Percentiles rank a stretch among this genome's conserved stretches.
These are phyloP conservation scores for Poeciliopsis prolifica DNA, from an alignment of 2,113 vertebrate species.

Conservation along the genomic window DNA sequence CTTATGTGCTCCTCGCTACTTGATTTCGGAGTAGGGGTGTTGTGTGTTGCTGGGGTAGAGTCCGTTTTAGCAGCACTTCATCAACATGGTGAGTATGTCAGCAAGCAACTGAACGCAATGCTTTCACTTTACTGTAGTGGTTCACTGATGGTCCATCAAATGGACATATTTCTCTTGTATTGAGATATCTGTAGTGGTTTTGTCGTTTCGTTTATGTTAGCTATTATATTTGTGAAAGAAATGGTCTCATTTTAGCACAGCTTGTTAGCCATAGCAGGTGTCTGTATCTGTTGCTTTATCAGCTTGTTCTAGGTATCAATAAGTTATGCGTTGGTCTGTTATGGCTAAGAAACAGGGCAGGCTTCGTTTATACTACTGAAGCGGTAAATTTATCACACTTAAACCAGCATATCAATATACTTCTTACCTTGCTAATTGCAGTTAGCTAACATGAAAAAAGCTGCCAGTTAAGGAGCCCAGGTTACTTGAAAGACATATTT, in stretches of 20 bases:
- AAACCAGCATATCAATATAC: neutral
- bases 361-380: neutral
- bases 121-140: neutral
- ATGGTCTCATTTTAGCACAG: constrained; percentile 27
- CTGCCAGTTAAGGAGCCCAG: neutral
- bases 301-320: neutral
- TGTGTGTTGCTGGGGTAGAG: constrained; percentile 75
- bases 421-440: neutral
- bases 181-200: neutral
- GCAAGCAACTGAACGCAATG: constrained; percentile 15
- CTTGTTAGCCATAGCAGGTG: constrained; percentile 37
- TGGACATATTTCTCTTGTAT: neutral
- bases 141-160: neutral
- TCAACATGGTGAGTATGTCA: constrained; percentile 81
- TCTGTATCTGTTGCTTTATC: constrained; percentile 19
- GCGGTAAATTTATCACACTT: neutral
- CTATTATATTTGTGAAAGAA: neutral
- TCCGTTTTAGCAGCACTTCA: constrained; percentile 71
- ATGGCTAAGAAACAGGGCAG: neutral
- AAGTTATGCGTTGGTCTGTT: no score
- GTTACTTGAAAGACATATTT: neutral
- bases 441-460: neutral
- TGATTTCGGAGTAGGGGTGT: constrained; percentile 74
- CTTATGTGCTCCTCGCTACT: constrained; percentile 81
- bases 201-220: neutral